phyloP scores from a whole-genome alignment of 2,113 vertebrate species.

The Dryoscopus gambensis region DNA sequence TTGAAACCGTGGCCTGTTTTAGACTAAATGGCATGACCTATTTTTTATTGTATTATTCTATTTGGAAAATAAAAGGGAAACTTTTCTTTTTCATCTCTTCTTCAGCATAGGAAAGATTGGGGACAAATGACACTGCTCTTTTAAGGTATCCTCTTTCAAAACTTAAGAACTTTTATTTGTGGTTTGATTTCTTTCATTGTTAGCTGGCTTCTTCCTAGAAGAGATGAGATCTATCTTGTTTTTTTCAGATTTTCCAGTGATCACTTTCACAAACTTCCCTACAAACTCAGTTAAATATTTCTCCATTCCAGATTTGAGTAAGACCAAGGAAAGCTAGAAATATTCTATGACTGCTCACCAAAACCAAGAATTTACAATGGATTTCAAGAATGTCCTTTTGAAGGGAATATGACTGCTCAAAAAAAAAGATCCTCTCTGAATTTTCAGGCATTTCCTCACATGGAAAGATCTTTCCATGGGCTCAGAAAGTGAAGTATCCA shows the following conservation, averaged over 20 bases:
- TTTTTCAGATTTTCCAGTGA: not conserved
- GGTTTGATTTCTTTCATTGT: not conserved
- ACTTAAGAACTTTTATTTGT: not conserved
- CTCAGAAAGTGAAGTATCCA: not conserved
- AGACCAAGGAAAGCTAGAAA: not conserved
- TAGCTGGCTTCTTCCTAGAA: not conserved
- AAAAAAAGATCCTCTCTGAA: not conserved
- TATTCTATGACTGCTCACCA: not conserved
- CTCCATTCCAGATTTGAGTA: not conserved
- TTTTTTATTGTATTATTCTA: slow-evolving; percentile 1
- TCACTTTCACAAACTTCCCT: not conserved
- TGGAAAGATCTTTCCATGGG: not conserved
- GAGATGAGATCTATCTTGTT: not conserved
- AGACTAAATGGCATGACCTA: not conserved
- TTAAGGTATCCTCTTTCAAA: not conserved
- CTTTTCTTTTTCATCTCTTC: not conserved
- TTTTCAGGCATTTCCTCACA: not conserved
- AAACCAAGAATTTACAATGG: not conserved
- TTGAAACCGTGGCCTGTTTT: not conserved
- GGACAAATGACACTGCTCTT: not conserved
- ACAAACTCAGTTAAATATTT: not conserved
- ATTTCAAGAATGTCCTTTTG: not conserved
- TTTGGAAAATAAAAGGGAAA: not conserved
- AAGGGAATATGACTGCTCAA: not conserved
- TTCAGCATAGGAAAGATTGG: not conserved